These are phyloP conservation scores for Metridium senile DNA, from an alignment of 92 coral and sea anemone genomes.

Conservation along the genomic window DNA sequence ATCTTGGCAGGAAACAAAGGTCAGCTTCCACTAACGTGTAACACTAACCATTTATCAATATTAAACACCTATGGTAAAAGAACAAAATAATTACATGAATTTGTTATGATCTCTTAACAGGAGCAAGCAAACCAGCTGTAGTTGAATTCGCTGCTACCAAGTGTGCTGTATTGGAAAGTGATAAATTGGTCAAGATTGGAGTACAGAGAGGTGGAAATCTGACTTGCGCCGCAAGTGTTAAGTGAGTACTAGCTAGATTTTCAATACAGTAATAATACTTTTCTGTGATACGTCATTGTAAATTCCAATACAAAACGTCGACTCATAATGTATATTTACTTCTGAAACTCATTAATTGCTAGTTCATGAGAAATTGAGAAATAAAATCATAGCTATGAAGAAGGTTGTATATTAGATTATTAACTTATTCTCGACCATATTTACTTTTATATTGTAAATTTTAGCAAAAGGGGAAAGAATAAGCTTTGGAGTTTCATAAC, in stretches of 20 bases:
- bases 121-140: conserved; percentile 48
- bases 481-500: no score
- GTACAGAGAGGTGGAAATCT: conserved; percentile 80
- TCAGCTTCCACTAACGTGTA: neutral
- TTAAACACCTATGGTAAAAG: neutral
- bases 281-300: no score
- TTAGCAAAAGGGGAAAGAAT: no score
- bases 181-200: conserved; percentile 86
- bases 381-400: no score
- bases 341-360: no score
- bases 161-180: conserved; percentile 91
- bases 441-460: no score
- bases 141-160: conserved; percentile 92
- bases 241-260: conserved; percentile 48
- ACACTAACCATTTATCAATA: neutral
- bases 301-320: no score
- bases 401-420: no score
- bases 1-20: conserved; percentile 44
- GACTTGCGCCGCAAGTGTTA: conserved; percentile 76
- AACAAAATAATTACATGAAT: neutral
- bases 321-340: no score
- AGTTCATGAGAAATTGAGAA: no score
- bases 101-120: no score
- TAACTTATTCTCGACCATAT: no score
- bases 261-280: neutral